Percentiles rank a stretch among this genome's conserved stretches.
phyloP scores from a whole-genome alignment of 1,140 invertebrate genomes.

The Bombus balteatus region DNA sequence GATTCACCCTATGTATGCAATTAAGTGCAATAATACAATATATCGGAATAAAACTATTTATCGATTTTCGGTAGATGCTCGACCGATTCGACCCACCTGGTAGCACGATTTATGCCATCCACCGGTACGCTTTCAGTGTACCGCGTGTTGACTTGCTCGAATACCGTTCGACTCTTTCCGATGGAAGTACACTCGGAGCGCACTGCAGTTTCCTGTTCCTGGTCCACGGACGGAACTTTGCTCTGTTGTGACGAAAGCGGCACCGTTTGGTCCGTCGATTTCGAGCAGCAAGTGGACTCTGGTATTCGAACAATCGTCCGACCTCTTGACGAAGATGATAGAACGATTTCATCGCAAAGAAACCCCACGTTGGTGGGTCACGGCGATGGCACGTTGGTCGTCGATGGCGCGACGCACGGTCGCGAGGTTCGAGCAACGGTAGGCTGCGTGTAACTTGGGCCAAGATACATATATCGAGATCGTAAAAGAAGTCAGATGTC shows the following conservation, averaged over 20 bases:
- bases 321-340: neutral
- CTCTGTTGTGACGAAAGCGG: conserved; percentile 62
- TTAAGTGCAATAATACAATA: neutral
- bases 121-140: conserved; percentile 58
- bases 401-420: neutral
- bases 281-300: neutral
- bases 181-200: conserved; percentile 1
- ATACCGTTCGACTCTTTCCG: conserved; percentile 63
- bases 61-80: conserved; percentile 61
- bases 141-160: conserved; percentile 69
- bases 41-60: neutral
- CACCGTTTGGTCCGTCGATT: conserved; percentile 60
- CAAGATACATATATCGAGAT: neutral
- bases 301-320: neutral
- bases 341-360: neutral
- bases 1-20: too few relatives aligned
- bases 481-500: too few relatives aligned
- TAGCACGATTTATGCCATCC: conserved; percentile 57
- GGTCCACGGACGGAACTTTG: conserved; percentile 69
- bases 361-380: neutral
- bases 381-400: neutral
- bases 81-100: conserved; percentile 48
- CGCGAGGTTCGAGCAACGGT: conserved; percentile 9
- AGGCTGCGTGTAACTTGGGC: neutral
- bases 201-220: conserved; percentile 57